A percentile compares a stretch with the other conserved stretches of the same genome.
phyloP scores from a whole-genome alignment of 2,113 vertebrate genomes.

The Pelecanus crispus region DNA sequence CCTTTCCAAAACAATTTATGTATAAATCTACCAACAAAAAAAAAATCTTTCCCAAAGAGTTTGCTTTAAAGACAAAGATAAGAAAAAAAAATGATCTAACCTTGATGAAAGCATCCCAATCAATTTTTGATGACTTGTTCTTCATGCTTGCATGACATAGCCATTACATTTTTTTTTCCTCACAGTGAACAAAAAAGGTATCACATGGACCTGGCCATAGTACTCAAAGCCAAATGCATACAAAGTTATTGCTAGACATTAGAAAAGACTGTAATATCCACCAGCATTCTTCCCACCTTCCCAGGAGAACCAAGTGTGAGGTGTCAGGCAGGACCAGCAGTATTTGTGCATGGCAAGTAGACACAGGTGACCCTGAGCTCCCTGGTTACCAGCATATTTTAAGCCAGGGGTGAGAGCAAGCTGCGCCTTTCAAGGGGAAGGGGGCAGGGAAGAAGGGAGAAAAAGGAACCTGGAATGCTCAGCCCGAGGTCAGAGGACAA shows the following conservation, averaged over 20 bases:
- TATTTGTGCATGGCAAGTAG: rapidly evolving
- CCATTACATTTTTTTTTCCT: background rate
- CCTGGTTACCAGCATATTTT: background rate
- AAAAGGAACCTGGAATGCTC: background rate
- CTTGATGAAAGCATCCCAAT: background rate
- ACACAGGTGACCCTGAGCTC: background rate
- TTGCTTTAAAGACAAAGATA: background rate
- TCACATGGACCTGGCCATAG: background rate
- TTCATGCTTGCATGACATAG: background rate
- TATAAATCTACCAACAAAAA: background rate
- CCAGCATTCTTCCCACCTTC: background rate
- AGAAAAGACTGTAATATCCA: background rate
- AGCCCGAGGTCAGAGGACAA: background rate
- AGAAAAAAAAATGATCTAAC: background rate
- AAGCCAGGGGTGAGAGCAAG: background rate
- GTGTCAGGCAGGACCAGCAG: background rate
- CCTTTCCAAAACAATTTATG: background rate
- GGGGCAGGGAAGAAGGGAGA: background rate
- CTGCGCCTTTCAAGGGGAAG: background rate
- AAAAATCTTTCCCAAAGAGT: background rate
- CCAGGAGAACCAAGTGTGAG: background rate
- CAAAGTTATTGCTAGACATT: background rate
- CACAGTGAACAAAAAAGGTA: background rate
- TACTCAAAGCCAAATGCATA: background rate
- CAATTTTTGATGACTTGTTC: background rate